Conservation (phyloP, 2,797 vertebrate species). For the Rhinichthys osculus region DNA sequence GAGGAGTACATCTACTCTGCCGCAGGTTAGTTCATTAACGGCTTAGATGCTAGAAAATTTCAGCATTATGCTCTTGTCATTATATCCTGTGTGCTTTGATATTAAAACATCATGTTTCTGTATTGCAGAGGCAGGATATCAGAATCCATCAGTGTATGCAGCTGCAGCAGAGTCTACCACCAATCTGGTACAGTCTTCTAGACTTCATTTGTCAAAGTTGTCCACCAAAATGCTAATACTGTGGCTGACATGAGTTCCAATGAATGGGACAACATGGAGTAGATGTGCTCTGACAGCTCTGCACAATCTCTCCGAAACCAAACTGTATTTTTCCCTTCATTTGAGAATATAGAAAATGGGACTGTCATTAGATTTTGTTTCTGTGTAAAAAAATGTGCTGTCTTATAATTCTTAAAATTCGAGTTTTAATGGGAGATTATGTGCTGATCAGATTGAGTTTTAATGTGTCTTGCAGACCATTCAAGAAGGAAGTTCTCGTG, state of each 20-base stretch:
- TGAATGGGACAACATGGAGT: neutral
- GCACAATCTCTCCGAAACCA: neutral
- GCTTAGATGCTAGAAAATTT: neutral
- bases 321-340: neutral
- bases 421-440: neutral
- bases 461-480: slow-evolving; percentile 69
- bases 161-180: slow-evolving; percentile 79
- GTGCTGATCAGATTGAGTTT: neutral
- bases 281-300: neutral
- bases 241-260: neutral
- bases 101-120: slow-evolving; percentile 3
- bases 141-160: slow-evolving; percentile 78
- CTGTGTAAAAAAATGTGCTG: neutral
- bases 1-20: slow-evolving; percentile 85
- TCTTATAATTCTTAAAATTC: neutral
- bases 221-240: neutral
- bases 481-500: slow-evolving; percentile 78
- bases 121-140: slow-evolving; percentile 83
- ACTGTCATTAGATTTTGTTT: neutral
- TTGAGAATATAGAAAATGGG: neutral
- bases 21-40: slow-evolving; percentile 67
- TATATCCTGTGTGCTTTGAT: neutral
- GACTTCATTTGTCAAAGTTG: neutral
- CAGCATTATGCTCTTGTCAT: neutral
- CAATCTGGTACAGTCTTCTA: slow-evolving; percentile 80